phyloP scores from a whole-genome alignment of 2,797 vertebrate genomes.

The Onychomys leucogaster region DNA sequence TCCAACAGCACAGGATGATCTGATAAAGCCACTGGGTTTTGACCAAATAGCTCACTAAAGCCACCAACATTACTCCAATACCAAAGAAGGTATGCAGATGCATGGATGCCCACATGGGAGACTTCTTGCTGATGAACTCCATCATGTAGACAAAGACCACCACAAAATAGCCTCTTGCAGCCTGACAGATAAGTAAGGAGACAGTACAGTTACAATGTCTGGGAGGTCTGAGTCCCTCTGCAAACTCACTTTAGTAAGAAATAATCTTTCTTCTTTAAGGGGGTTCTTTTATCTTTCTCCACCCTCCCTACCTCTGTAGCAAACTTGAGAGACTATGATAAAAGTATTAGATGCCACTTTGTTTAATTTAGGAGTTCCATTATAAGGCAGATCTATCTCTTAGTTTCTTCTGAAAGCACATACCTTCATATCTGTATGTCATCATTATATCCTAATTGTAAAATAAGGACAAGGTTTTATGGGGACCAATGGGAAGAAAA shows the following conservation, averaged over 20 bases:
- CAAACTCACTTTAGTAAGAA: background rate
- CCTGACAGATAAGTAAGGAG: conserved; percentile 87
- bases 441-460: background rate
- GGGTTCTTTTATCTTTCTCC: background rate
- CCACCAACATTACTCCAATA: conserved; percentile 94
- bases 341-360: background rate
- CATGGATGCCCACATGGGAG: conserved; percentile 96
- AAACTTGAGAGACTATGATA: background rate
- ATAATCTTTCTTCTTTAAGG: background rate
- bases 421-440: background rate
- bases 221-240: background rate
- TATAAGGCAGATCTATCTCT: background rate
- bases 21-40: conserved; percentile 97
- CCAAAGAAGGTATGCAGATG: conserved; percentile 96
- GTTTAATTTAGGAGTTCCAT: conserved; percentile 16
- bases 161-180: conserved; percentile 95
- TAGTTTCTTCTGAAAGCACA: background rate
- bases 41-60: conserved; percentile 93
- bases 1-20: conserved; percentile 95
- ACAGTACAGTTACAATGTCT: background rate
- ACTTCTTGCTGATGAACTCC: conserved; percentile 94
- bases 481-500: background rate
- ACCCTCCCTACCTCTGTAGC: background rate
- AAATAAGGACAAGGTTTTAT: background rate
- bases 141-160: conserved; percentile 98